Conservation (phyloP, 2,888 invertebrate genomes). For the Hylaea fasciaria region DNA sequence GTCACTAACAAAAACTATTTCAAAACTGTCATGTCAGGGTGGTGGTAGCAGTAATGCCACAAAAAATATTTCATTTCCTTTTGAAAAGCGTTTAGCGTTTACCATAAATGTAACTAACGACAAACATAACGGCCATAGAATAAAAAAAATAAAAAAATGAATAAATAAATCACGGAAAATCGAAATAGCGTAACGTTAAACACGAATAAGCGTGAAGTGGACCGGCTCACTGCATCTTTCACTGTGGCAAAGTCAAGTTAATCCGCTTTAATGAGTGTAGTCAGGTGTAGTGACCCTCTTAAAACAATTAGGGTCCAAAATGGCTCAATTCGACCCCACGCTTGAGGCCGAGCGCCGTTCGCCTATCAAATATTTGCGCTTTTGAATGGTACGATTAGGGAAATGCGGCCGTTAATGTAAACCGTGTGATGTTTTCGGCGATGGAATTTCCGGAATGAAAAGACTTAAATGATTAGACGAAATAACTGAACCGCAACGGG, state of each 20-base stretch:
- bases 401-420: slow-evolving; percentile 40
- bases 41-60: no score
- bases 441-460: slow-evolving; percentile 20
- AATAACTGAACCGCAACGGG: slow-evolving; percentile 11
- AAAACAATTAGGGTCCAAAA: slow-evolving; percentile 52
- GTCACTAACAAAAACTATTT: not conserved
- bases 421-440: slow-evolving; percentile 24
- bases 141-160: no score
- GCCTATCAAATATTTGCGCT: slow-evolving; percentile 45
- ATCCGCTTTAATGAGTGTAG: slow-evolving; percentile 56
- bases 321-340: slow-evolving; percentile 47
- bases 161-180: no score
- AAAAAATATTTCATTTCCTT: no score
- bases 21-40: not conserved
- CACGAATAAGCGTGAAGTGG: not conserved
- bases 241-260: slow-evolving; percentile 43
- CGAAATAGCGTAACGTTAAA: no score
- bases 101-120: no score
- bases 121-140: no score
- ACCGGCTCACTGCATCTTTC: slow-evolving; percentile 6
- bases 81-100: no score
- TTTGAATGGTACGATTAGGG: slow-evolving; percentile 41
- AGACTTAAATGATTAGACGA: slow-evolving; percentile 10
- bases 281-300: slow-evolving; percentile 61
- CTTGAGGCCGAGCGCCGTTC: slow-evolving; percentile 35